These are phyloP conservation scores for Poeciliopsis turrubarensis DNA, from an alignment of 2,113 vertebrate genomes.

Conservation along the genomic window DNA sequence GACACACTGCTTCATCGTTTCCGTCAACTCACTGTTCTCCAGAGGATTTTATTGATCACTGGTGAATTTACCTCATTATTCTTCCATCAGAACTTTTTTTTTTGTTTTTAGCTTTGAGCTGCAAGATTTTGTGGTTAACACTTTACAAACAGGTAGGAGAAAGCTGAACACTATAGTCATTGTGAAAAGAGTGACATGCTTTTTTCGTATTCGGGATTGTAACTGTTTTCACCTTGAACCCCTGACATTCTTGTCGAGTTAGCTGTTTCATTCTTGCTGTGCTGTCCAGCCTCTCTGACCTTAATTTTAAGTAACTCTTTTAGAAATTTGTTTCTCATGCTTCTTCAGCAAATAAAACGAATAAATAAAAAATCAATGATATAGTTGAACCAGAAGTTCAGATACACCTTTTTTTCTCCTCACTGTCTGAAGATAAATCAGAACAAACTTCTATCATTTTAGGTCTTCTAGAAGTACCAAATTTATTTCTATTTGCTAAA, in stretches of 20 bases:
- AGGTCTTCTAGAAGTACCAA: too few relatives aligned
- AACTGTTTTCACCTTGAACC: not conserved
- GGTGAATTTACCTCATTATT: not conserved
- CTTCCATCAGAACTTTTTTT: not conserved
- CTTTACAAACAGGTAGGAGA: constrained; percentile 21
- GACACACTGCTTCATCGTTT: constrained; percentile 12
- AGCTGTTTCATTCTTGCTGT: not conserved
- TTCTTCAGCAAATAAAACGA: not conserved
- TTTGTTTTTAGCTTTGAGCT: constrained; percentile 12
- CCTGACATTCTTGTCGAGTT: not conserved
- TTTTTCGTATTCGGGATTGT: not conserved
- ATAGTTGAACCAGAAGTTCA: too few relatives aligned
- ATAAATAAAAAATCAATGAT: not conserved
- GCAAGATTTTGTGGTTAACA: not conserved
- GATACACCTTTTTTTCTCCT: too few relatives aligned
- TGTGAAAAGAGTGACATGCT: not conserved
- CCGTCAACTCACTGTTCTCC: not conserved
- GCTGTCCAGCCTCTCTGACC: not conserved
- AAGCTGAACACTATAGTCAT: not conserved
- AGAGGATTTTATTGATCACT: constrained; percentile 3
- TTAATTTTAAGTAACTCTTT: not conserved
- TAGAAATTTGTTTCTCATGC: not conserved
- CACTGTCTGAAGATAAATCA: too few relatives aligned
- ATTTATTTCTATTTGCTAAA: too few relatives aligned
- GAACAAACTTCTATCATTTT: too few relatives aligned